Base-by-base conservation (phyloP, 2,888 invertebrate species). In the Apotomis turbidana region DNA sequence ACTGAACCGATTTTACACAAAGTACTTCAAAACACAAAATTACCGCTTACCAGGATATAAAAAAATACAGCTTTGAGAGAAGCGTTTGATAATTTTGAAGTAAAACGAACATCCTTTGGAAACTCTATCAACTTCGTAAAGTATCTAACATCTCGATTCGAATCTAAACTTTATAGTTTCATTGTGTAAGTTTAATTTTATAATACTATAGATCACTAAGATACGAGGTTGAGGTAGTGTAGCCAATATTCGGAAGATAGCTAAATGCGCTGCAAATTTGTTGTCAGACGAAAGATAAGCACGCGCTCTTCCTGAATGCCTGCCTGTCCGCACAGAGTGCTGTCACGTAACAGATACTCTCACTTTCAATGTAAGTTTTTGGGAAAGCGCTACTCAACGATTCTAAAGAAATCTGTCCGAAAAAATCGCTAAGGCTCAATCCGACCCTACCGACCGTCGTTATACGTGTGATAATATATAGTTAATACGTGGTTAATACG, bases 221-320 rank as follows among this genome's bases (percentile, higher is more conserved):
- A 36, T 66, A 66, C 46, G 66, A 57, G 66, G 27, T 66, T 68
- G 49, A 12, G 41, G 36, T 57, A 71, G 57, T 46, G n/a, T 49
- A 51, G 36, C 36, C 27, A 36, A 62, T 62, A 68, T 71, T 71
- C 61, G 71, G 67, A 62, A 62, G 61, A 61, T 71, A 71, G 67
- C 71, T 71, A 62, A 71, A 71, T 71, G 71, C 67, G 71, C 71
- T 68, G 71, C 57, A 62, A 71, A 68, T 71, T 71, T 71, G 71
- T 71, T 71, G 67, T 71, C 67, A 71, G 66, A 55, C 49, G 61
- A 62, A 62, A 68, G 71, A 71, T 71, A 71, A 71, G 71, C 71
- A 68, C 71, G 71, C 55, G 66, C 67, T 61, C 71, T 71, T 68
- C 67, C 71, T 58, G 61, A 57, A 67, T 60, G 71, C 66, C 59